These are phyloP conservation scores for Agrilus planipennis DNA, from an alignment of 1,140 invertebrate species.

Conservation along the genomic window DNA sequence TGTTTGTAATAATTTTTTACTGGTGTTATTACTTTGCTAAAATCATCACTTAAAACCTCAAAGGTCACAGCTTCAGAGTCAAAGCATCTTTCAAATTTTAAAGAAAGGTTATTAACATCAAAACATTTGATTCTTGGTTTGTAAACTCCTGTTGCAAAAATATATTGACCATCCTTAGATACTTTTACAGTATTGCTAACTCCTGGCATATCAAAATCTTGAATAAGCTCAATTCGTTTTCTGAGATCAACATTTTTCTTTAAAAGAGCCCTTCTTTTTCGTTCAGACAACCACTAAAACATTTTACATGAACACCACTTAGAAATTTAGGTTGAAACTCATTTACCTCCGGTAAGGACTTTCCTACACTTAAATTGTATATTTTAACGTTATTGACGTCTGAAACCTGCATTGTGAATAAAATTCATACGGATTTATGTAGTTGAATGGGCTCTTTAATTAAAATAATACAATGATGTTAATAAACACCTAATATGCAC, in stretches of 20 bases:
- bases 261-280: constrained; percentile 70
- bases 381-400: constrained; percentile 94
- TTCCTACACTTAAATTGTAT: constrained; percentile 93
- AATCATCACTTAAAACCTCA: constrained; percentile 81
- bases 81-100: constrained; percentile 98
- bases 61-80: constrained; percentile 90
- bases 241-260: constrained; percentile 88
- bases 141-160: constrained; percentile 89
- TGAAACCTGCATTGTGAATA: constrained; percentile 57
- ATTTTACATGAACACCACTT: constrained; percentile 5
- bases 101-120: constrained; percentile 89
- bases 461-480: too few relatives aligned
- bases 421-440: too few relatives aligned
- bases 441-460: too few relatives aligned
- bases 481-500: not conserved
- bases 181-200: constrained; percentile 75
- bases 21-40: constrained; percentile 58
- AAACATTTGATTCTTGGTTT: constrained; percentile 94
- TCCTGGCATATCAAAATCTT: constrained; percentile 98
- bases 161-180: constrained; percentile 86
- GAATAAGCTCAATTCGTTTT: constrained; percentile 87
- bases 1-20: constrained; percentile 4
- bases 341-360: constrained; percentile 90
- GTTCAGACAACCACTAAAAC: constrained; percentile 85
- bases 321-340: constrained; percentile 5